phyloP scores from a whole-genome alignment of 2,888 invertebrate species.

The Yponomeuta malinellus region DNA sequence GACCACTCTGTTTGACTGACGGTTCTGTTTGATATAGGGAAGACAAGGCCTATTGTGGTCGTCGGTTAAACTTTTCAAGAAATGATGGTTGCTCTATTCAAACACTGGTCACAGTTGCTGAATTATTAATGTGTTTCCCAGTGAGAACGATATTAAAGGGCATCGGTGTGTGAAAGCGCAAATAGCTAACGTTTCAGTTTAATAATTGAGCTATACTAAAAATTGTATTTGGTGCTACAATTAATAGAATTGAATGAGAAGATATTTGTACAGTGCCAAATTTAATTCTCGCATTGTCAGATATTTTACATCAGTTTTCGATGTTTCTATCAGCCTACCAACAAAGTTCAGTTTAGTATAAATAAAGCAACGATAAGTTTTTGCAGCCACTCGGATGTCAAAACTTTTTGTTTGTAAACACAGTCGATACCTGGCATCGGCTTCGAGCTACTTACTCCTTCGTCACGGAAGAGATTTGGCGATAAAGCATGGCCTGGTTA shows the following conservation, averaged over 20 bases:
- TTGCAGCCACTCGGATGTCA: constrained; percentile 17
- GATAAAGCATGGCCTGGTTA: constrained; percentile 1
- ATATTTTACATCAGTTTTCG: too few species aligned
- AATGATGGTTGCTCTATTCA: constrained; percentile 2
- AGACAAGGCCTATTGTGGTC: neutral
- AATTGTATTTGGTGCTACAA: too few species aligned
- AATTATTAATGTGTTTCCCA: constrained; percentile 58
- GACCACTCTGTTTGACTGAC: neutral
- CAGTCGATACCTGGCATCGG: neutral
- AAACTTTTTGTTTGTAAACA: constrained; percentile 49
- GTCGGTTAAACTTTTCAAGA: neutral
- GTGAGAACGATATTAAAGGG: constrained; percentile 53
- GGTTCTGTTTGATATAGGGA: neutral
- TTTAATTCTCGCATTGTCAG: too few species aligned
- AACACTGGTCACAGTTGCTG: constrained; percentile 31
- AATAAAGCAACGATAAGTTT: neutral
- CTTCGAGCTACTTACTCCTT: constrained; percentile 36
- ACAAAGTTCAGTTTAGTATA: too few species aligned
- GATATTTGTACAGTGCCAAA: too few species aligned
- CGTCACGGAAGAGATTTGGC: constrained; percentile 43
- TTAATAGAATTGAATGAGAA: too few species aligned
- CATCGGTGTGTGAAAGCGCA: constrained; percentile 30
- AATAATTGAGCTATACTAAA: neutral
- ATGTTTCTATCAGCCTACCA: too few species aligned
- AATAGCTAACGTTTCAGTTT: neutral